phyloP scores from a whole-genome alignment of 2,797 vertebrate species.

The Gymnopithys bicolor region DNA sequence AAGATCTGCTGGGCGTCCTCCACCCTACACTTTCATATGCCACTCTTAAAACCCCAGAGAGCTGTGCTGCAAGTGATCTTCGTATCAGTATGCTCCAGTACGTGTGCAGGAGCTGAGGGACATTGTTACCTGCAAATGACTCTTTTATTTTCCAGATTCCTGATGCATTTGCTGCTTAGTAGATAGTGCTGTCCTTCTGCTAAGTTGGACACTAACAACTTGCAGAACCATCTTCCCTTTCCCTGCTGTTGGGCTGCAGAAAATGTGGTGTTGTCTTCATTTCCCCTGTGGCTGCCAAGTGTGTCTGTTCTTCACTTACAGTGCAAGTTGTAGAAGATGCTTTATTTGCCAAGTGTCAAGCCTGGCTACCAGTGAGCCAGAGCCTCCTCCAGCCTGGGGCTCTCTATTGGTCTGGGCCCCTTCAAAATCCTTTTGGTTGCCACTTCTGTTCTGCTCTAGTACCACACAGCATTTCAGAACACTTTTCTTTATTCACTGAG shows the following conservation, averaged over 20 bases:
- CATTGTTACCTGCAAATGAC: neutral
- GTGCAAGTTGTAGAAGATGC: neutral
- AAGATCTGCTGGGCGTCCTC: neutral
- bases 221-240: neutral
- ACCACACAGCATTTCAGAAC: neutral
- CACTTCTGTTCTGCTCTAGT: neutral
- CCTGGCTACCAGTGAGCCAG: neutral
- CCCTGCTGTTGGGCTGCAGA: neutral
- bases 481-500: neutral
- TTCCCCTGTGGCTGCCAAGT: neutral
- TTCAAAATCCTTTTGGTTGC: neutral
- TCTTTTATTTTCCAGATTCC: neutral
- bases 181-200: neutral
- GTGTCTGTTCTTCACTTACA: neutral
- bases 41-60: neutral
- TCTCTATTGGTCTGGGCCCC: neutral
- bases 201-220: neutral
- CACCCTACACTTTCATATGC: neutral
- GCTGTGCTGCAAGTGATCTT: neutral
- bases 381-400: neutral
- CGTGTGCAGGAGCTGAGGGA: fast-evolving
- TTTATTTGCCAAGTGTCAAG: neutral
- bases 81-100: fast-evolving
- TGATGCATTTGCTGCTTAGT: neutral
- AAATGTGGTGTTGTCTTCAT: neutral